phyloP scores from a whole-genome alignment of 1,140 invertebrate species.

The Littorina saxatilis region DNA sequence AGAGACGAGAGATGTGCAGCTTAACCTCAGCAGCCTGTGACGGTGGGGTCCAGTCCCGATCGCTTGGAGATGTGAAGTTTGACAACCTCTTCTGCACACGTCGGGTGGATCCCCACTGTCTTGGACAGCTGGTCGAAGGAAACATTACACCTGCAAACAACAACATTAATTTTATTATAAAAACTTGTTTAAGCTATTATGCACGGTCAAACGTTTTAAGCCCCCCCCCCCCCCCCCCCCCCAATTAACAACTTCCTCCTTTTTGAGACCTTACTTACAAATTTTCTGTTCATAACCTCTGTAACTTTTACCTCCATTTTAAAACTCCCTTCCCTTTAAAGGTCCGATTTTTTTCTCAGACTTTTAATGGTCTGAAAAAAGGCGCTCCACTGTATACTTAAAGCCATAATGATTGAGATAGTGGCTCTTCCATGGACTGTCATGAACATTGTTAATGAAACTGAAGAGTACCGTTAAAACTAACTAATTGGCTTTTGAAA shows the following conservation, averaged over 20 bases:
- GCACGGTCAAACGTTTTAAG: neutral
- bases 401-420: too few species aligned
- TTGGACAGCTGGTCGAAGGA: conserved; percentile 90
- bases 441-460: too few species aligned
- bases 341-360: too few species aligned
- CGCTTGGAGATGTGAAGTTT: conserved; percentile 79
- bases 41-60: conserved; percentile 76
- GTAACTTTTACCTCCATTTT: too few species aligned
- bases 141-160: conserved; percentile 80
- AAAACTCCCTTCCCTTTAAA: too few species aligned
- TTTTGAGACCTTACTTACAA: neutral
- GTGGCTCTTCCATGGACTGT: too few species aligned
- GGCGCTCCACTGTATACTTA: too few species aligned
- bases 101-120: conserved; percentile 97
- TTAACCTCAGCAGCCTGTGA: conserved; percentile 82
- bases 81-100: conserved; percentile 88
- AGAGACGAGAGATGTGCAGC: conserved; percentile 28
- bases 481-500: too few species aligned
- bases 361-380: too few species aligned
- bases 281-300: too few species aligned
- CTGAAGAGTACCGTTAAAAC: too few species aligned
- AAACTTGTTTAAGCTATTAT: neutral
- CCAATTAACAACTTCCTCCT: neutral
- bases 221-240: too few species aligned
- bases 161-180: conserved; percentile 32